Conservation (phyloP, 1,140 invertebrate species). For the Sarcophaga bullata region DNA sequence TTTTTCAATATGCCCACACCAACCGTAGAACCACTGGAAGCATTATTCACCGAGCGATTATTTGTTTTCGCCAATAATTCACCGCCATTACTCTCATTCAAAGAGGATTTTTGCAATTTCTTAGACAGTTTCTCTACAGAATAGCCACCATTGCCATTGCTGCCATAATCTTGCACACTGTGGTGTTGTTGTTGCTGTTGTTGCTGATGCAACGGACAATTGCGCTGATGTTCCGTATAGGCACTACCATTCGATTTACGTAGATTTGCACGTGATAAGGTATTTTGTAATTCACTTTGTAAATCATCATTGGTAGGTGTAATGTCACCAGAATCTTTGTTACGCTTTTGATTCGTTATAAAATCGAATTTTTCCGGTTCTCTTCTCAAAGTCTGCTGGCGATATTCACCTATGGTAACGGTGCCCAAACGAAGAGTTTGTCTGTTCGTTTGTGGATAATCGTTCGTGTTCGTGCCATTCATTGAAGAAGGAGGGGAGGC, state of each 20-base stretch:
- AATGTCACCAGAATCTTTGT: constrained; percentile 70
- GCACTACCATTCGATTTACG: constrained; percentile 41
- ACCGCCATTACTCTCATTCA: not conserved
- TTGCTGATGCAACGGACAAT: constrained; percentile 43
- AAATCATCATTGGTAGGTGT: constrained; percentile 67
- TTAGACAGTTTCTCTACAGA: not conserved
- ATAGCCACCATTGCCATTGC: not conserved
- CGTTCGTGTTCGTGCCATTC: too few relatives aligned
- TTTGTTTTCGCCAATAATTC: not conserved
- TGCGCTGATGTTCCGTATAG: constrained; percentile 43
- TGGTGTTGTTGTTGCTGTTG: constrained; percentile 23
- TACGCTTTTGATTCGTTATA: constrained; percentile 69
- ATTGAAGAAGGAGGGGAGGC: too few relatives aligned
- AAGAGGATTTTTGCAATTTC: constrained; percentile 18
- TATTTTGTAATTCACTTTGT: constrained; percentile 77
- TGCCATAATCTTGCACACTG: constrained; percentile 11
- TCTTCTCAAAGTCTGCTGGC: constrained; percentile 67
- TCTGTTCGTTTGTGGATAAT: constrained; percentile 56
- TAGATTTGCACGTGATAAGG: constrained; percentile 78
- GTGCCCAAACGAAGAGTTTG: constrained; percentile 67
- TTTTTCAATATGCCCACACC: constrained; percentile 59
- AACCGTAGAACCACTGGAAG: constrained; percentile 7
- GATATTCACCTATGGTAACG: constrained; percentile 77
- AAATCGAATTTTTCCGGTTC: constrained; percentile 77
- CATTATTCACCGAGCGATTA: not conserved